A percentile compares a stretch with the other conserved stretches of the same genome.
Conservation (phyloP, 2,113 vertebrate species). For the Sapayoa aenigma region DNA sequence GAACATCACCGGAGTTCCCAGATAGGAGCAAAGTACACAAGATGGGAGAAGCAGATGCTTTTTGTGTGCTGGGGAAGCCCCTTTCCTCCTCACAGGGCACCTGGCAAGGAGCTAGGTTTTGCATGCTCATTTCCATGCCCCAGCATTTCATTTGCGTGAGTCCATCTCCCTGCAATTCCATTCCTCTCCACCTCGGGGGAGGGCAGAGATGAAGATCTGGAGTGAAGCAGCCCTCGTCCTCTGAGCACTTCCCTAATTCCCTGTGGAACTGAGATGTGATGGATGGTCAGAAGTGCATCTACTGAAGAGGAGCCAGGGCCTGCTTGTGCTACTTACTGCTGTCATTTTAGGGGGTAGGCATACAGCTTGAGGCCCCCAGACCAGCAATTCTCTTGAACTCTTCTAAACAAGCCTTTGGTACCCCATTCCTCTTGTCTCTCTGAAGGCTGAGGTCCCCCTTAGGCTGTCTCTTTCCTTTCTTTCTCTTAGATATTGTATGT, state of each 20-base stretch:
- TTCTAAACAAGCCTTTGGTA: slow-evolving; percentile 21
- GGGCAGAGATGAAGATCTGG: slow-evolving; percentile 73
- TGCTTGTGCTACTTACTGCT: slow-evolving; percentile 25
- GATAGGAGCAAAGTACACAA: background rate
- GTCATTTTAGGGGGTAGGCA: background rate
- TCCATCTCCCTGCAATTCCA: slow-evolving; percentile 51
- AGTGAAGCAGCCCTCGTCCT: slow-evolving; percentile 49
- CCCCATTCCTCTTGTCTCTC: background rate
- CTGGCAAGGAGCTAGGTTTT: slow-evolving; percentile 6
- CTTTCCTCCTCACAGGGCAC: background rate
- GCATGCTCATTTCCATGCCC: slow-evolving; percentile 52
- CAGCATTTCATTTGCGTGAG: slow-evolving; percentile 66
- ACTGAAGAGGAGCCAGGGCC: slow-evolving; percentile 70
- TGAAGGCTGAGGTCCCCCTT: background rate
- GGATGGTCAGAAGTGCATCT: slow-evolving; percentile 58
- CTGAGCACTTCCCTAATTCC: slow-evolving; percentile 53
- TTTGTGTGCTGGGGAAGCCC: background rate
- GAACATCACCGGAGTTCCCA: background rate
- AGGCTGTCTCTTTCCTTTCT: slow-evolving; percentile 35
- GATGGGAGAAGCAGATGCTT: background rate
- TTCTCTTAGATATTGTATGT: slow-evolving; percentile 37
- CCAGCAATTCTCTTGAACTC: slow-evolving; percentile 21
- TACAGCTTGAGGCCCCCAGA: slow-evolving; percentile 10
- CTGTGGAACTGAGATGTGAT: slow-evolving; percentile 64
- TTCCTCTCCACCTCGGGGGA: slow-evolving; percentile 32